Percentiles rank a stretch among this genome's conserved stretches.
These are phyloP conservation scores for Plecturocebus donacophilus DNA, from an alignment of 2,113 vertebrate genomes.

Conservation along the genomic window DNA sequence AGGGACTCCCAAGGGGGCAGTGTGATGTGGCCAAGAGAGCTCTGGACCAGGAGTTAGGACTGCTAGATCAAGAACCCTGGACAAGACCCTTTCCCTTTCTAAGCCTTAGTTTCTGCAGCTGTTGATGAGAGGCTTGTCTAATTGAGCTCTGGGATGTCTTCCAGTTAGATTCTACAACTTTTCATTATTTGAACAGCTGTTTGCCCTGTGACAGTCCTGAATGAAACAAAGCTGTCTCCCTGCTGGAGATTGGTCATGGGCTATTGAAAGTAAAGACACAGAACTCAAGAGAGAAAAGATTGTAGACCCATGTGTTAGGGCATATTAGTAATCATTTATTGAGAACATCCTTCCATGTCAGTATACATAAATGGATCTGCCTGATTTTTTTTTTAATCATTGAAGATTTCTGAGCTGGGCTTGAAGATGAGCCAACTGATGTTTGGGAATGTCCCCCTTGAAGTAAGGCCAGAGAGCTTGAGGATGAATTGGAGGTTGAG, in stretches of 20 bases:
- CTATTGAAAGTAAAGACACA: not conserved
- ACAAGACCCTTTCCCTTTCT: not conserved
- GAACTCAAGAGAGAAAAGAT: not conserved
- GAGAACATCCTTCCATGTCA: not conserved
- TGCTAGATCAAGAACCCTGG: not conserved
- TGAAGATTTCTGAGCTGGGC: not conserved
- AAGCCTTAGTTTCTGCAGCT: not conserved
- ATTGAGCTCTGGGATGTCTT: not conserved
- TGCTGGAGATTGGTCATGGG: not conserved
- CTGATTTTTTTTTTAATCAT: not conserved
- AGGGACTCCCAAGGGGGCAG: not conserved
- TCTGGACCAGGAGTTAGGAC: not conserved
- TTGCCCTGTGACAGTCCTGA: not conserved
- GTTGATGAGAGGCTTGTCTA: not conserved
- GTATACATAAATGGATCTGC: not conserved
- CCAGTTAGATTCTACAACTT: not conserved
- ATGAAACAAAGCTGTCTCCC: not conserved
- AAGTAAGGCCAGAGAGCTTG: not conserved
- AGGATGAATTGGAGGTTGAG: too few species aligned
- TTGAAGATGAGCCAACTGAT: not conserved
- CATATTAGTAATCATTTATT: not conserved
- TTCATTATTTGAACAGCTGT: not conserved
- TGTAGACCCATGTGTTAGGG: not conserved
- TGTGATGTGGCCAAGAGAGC: not conserved
- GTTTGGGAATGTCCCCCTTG: not conserved